Evolutionary conservation across 2,113 vertebrate genomes (phyloP).

Genomic region (Polypterus senegalus): DNA sequence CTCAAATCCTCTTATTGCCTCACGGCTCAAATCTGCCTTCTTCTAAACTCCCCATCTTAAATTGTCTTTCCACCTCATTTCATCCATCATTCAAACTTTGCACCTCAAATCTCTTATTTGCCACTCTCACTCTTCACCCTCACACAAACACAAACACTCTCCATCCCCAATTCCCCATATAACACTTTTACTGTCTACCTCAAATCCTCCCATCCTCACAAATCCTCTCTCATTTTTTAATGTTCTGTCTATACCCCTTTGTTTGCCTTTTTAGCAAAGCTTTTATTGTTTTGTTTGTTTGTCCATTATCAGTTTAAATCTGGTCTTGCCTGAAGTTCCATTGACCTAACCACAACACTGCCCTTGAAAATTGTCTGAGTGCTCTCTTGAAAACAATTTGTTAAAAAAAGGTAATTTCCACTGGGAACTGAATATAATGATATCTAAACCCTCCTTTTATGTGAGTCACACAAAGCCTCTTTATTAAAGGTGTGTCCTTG

Average conservation of each 20-base stretch:
- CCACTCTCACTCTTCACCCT: too few species aligned
- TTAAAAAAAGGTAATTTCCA: not conserved
- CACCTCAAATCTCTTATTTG: not conserved
- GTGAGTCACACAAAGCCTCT: not conserved
- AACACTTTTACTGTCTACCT: too few species aligned
- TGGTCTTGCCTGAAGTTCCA: not conserved
- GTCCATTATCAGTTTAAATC: not conserved
- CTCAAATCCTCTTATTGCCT: not conserved
- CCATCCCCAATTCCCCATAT: too few species aligned
- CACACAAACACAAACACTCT: too few species aligned
- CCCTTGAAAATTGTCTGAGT: not conserved
- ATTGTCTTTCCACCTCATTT: not conserved
- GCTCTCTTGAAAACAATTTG: not conserved
- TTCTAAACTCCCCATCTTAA: not conserved
- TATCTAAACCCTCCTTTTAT: not conserved
- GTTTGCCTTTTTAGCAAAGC: too few species aligned
- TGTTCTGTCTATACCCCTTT: too few species aligned
- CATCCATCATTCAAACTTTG: not conserved
- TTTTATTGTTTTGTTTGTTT: too few species aligned
- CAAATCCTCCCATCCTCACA: too few species aligned
- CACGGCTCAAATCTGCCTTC: not conserved
- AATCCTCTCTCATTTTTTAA: too few species aligned
- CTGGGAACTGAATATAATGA: not conserved
- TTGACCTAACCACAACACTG: not conserved
- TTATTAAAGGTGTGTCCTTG: not conserved